phyloP scores from a whole-genome alignment of 2,797 vertebrate genomes.

The Propithecus deckenii region DNA sequence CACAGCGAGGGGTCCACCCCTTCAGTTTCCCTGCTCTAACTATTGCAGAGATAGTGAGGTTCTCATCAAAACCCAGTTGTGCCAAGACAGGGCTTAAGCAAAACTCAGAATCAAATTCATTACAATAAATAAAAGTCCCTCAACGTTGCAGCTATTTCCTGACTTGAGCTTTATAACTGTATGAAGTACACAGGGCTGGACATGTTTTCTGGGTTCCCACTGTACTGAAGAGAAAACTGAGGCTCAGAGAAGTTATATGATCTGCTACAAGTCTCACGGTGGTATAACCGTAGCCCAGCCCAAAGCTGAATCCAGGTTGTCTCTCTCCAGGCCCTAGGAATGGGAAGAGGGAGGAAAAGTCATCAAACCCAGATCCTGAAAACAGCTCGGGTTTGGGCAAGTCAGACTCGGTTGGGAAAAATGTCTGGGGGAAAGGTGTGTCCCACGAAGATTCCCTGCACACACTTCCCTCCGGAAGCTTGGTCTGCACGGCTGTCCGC shows the following conservation, averaged over 20 bases:
- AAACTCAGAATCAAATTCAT: not conserved
- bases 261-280: not conserved
- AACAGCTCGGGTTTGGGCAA: slow-evolving; percentile 55
- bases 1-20: not conserved
- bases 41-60: not conserved
- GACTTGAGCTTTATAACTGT: not conserved
- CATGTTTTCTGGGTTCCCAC: not conserved
- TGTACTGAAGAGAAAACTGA: not conserved
- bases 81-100: not conserved
- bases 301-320: not conserved
- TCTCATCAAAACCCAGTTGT: not conserved
- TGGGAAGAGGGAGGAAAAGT: slow-evolving; percentile 8
- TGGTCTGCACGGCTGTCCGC: not conserved
- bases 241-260: not conserved
- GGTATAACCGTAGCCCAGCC: not conserved
- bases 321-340: not conserved
- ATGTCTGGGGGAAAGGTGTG: slow-evolving; percentile 57
- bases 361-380: slow-evolving; percentile 39
- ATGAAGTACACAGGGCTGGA: not conserved
- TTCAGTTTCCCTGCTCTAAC: not conserved
- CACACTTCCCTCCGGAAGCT: slow-evolving; percentile 69
- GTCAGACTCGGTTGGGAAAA: slow-evolving; percentile 40
- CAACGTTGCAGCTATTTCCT: not conserved
- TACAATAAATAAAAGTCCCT: not conserved
- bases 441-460: slow-evolving; percentile 23